These are phyloP conservation scores for Lanistes nyassanus DNA, from an alignment of 1,140 invertebrate genomes.

Conservation along the genomic window DNA sequence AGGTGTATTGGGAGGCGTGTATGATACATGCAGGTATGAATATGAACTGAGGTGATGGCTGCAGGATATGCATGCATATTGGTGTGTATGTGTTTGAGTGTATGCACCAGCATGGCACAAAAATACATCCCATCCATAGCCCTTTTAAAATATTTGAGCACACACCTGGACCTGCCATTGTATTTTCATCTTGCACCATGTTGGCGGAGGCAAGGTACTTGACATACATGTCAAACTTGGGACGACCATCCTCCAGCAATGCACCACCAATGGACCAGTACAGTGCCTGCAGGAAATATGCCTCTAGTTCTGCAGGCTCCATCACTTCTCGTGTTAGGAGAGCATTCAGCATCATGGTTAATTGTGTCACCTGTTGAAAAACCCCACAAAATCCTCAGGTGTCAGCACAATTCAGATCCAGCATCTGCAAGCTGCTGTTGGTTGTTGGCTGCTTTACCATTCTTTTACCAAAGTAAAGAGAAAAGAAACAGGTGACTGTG, in stretches of 20 bases:
- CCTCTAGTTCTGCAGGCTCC: constrained; percentile 71
- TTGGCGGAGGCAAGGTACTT: constrained; percentile 80
- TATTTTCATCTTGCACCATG: constrained; percentile 67
- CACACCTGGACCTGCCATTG: constrained; percentile 75
- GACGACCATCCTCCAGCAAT: constrained; percentile 76
- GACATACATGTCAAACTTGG: constrained; percentile 82
- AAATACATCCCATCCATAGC: background rate
- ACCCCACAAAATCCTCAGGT: background rate
- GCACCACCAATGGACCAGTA: constrained; percentile 87
- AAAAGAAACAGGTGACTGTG: too few relatives aligned
- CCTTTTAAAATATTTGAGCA: constrained; percentile 14
- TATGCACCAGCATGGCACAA: background rate
- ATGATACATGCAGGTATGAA: too few relatives aligned
- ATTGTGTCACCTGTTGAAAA: constrained; percentile 76
- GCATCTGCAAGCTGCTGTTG: too few relatives aligned
- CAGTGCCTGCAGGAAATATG: constrained; percentile 79
- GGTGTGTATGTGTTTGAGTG: too few relatives aligned
- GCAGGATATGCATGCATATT: too few relatives aligned
- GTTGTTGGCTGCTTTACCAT: too few relatives aligned
- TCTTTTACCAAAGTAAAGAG: too few relatives aligned
- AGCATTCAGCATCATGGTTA: constrained; percentile 84
- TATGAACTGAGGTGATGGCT: too few relatives aligned
- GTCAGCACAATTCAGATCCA: too few relatives aligned
- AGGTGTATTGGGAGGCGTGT: background rate
- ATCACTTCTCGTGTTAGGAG: constrained; percentile 67